Base-by-base conservation (phyloP, 2,797 vertebrate species). In the Gila robusta region DNA sequence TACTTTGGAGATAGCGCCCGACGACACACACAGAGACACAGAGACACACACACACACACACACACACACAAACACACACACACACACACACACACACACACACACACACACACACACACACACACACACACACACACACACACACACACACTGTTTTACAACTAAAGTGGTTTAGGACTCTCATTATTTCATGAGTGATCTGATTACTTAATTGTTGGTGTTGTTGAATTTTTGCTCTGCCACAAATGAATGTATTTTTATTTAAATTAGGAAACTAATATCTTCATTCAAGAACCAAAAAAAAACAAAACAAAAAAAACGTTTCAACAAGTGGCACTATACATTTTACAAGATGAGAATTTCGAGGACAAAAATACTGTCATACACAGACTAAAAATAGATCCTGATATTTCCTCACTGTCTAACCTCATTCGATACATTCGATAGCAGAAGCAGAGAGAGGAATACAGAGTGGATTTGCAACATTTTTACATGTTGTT, bases 131-230 rank as follows among this genome's bases (percentile, higher is more conserved):
- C 17, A 54, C 1, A 19, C 49, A 52, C 2, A 52, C 11, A 21
- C 19, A 56, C 23, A 59, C 14, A 69, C 17, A 49, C 14, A 14
- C 44, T 14, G 35, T 71, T 39, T 44, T n/a, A 76, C 19, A 73
- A 64, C 70, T 79, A 81, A 39, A 7, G 32, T 6, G n/a, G 5
- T 49, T 47, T 26, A 39, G 66, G 79, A 54, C 67, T 28, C 12
- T 37, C 59, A 87, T 66, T 44, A 81, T 47, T 80, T 70, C 62
- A 83, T 59, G 72, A 44, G 32, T 77, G 72, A 81, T 70, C 21
- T 76, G 56, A 82, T 28, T 67, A 72, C 74, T 83, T 83, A 52
- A 80, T 83, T 44, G 80, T 32, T 71, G 23, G 62, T 73, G 47
- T 86, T 78, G 69, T 66, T 79, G 32, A 74, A 70, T 39, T 56